A percentile compares a stretch with the other conserved stretches of the same genome.
These are phyloP conservation scores for Corythoichthys haematopterus DNA, from an alignment of 2,113 vertebrate genomes.

Conservation along the genomic window DNA sequence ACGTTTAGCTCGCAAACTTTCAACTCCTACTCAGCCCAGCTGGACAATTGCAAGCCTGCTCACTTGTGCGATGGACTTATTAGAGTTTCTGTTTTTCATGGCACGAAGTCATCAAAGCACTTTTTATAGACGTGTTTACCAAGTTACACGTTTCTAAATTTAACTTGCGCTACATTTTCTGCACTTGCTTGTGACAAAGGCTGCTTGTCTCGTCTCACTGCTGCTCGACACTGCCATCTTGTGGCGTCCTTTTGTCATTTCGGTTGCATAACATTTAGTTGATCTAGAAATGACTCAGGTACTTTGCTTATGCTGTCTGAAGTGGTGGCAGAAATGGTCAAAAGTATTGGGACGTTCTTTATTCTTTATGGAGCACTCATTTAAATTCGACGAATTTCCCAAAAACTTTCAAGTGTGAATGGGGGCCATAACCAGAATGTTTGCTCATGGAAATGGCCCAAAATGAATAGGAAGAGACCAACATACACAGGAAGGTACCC, in stretches of 20 bases:
- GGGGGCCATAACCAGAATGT: too few relatives aligned
- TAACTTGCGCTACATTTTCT: neutral
- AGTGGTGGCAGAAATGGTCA: neutral
- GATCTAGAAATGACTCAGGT: neutral
- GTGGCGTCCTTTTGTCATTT: neutral
- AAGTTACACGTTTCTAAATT: neutral
- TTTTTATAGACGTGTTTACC: neutral
- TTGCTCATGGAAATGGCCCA: too few relatives aligned
- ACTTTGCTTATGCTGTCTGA: neutral
- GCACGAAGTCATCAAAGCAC: neutral
- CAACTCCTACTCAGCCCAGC: neutral
- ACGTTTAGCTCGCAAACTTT: neutral
- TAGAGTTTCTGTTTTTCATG: neutral
- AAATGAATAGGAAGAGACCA: too few relatives aligned
- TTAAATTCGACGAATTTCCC: too few relatives aligned
- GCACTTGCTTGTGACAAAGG: neutral
- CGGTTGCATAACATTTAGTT: neutral
- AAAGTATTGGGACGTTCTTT: neutral
- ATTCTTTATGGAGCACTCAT: too few relatives aligned
- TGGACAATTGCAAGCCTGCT: neutral
- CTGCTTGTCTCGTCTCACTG: neutral
- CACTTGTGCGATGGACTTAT: neutral
- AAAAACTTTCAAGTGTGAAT: too few relatives aligned
- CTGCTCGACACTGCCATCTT: neutral
- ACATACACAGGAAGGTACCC: too few relatives aligned